A percentile compares a stretch with the other conserved stretches of the same genome.
Evolutionary conservation across 2,113 vertebrate genomes (phyloP).

Genomic region (Brienomyrus brachyistius): DNA sequence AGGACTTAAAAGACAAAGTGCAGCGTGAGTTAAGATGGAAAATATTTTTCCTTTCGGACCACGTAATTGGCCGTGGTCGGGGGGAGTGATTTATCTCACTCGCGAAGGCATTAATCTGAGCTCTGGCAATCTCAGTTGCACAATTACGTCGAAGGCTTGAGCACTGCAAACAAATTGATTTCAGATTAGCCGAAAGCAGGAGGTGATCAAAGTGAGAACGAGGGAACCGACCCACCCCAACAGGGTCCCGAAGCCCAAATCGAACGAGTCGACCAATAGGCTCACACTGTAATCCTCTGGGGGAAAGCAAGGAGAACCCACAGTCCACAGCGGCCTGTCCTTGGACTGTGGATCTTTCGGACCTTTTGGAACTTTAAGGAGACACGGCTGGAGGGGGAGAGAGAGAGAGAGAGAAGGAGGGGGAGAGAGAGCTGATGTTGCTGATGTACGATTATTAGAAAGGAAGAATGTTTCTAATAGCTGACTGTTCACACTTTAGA

Average conservation of each 20-base stretch:
- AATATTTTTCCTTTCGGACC: slow-evolving; percentile 36
- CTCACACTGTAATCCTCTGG: slow-evolving; percentile 36
- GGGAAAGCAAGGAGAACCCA: slow-evolving; percentile 13
- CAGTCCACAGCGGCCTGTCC: not conserved
- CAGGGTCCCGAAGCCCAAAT: slow-evolving; percentile 34
- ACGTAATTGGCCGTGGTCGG: slow-evolving; percentile 29
- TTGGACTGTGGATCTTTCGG: slow-evolving; percentile 1
- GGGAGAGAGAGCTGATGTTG: not conserved
- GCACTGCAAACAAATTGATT: slow-evolving; percentile 39
- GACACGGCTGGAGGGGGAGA: not conserved
- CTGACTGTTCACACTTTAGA: not conserved
- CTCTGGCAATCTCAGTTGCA: slow-evolving; percentile 32
- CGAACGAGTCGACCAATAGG: slow-evolving; percentile 29
- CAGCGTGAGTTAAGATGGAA: slow-evolving; percentile 27
- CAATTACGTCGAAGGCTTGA: slow-evolving; percentile 33
- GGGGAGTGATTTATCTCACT: slow-evolving; percentile 39
- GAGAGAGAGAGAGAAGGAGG: not conserved
- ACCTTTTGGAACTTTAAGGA: not conserved
- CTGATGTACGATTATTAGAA: not conserved
- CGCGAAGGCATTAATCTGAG: slow-evolving; percentile 35
- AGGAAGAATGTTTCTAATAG: not conserved
- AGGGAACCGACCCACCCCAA: slow-evolving; percentile 12
- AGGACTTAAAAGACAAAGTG: slow-evolving; percentile 27
- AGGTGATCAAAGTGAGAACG: slow-evolving; percentile 29
- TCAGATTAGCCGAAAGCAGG: slow-evolving; percentile 29